Percentiles rank a stretch among this genome's conserved stretches.
Evolutionary conservation across 2,888 invertebrate genomes (phyloP).

Genomic region (Pyrrhosoma nymphula): DNA sequence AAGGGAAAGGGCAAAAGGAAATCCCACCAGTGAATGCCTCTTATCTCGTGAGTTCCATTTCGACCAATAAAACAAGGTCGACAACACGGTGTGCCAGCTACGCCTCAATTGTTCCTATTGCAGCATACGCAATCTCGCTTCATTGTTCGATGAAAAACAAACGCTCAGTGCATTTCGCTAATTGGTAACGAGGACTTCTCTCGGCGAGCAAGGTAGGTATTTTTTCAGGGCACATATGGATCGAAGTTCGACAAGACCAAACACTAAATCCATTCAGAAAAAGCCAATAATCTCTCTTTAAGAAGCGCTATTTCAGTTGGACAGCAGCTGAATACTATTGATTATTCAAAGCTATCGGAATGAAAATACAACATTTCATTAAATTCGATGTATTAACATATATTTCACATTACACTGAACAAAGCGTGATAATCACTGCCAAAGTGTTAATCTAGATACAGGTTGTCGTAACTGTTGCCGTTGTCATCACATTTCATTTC

Average conservation of each 20-base stretch:
- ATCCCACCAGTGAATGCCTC: background rate
- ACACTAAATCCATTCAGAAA: too few species aligned
- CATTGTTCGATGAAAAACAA: background rate
- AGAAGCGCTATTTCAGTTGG: too few species aligned
- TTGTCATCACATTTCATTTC: too few species aligned
- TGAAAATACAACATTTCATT: too few species aligned
- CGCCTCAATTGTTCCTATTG: background rate
- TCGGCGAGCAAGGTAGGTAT: background rate
- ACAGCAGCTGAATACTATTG: too few species aligned
- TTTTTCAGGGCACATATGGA: background rate
- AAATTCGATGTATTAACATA: too few species aligned
- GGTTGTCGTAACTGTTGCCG: too few species aligned
- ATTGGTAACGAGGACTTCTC: background rate
- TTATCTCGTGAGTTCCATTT: background rate
- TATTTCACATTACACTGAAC: too few species aligned
- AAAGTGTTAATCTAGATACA: too few species aligned
- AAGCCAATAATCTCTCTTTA: background rate
- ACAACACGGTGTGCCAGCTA: background rate
- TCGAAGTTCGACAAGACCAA: background rate
- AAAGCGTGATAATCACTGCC: too few species aligned
- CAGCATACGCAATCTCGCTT: background rate
- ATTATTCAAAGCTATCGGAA: too few species aligned
- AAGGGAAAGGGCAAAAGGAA: background rate
- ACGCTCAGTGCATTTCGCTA: background rate
- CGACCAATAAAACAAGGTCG: slow-evolving; percentile 9